Evolutionary conservation across 2,113 vertebrate species (phyloP), one percentile per base, ranked within the genome.

Genomic region (Nansenia antarctica): DNA sequence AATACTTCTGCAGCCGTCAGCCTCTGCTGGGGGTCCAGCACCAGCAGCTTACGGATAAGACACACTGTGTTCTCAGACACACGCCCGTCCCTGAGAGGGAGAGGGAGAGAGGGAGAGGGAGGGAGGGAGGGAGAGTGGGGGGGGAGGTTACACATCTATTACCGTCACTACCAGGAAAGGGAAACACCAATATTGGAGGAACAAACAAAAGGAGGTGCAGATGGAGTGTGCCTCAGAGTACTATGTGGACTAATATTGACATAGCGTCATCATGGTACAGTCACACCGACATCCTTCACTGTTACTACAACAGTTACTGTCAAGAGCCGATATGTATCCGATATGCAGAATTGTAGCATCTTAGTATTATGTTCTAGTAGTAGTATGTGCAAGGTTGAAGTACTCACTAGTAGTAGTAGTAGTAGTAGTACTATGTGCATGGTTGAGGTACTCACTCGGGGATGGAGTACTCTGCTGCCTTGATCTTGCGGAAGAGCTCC

Each of bases 401-500:
- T 14, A 95, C 98, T 95, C 81, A 99, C 98, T 98, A 97, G 0
- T 97, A 97, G 88, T 99, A 97, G 86, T 95, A 94, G 90, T 98
- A 99, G n/a, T n/a, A n/a, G n/a, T n/a, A n/a, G n/a, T n/a, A n/a
- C n/a, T n/a, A n/a, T n/a, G 39, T 42, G 39, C 39, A 42, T 42
- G 39, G 39, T 18, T n/a, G n/a, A n/a, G n/a, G n/a, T 14, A 95
- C 98, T 95, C 81, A 99, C 98, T 98, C 98, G 0, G 97, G 98
- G 88, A 99, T 97, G 86, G 95, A 94, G 90, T 98, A 99, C 85
- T 99, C 98, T 0, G 98, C 98, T 26, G 97, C 98, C 91, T 99
- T 99, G 90, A 99, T 99, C 84, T 99, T 99, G 45, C 97, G 96
- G 93, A 99, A 99, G 65, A 99, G 97, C 90, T 99, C 98, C 89